These are phyloP conservation scores for Drosophila tristis DNA, from an alignment of 1,140 invertebrate species.

Conservation along the genomic window DNA sequence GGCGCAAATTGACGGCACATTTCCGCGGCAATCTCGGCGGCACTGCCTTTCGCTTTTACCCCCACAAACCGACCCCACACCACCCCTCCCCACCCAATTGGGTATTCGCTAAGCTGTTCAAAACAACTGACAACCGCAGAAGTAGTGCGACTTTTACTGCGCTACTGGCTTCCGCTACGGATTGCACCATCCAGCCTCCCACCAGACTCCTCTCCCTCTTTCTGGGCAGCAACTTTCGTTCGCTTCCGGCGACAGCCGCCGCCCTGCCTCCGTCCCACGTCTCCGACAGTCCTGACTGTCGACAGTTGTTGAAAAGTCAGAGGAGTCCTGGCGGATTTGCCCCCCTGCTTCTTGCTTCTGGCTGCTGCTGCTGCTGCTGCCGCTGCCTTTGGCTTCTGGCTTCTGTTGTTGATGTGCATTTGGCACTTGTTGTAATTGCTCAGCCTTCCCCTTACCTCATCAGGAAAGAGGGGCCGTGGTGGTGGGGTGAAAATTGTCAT, in stretches of 20 bases:
- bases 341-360: constrained; percentile 1
- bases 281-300: constrained; percentile 26
- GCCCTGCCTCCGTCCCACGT: too few relatives aligned
- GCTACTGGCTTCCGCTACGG: constrained; percentile 65
- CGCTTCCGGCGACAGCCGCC: constrained; percentile 79
- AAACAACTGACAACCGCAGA: constrained; percentile 81
- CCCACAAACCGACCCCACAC: too few relatives aligned
- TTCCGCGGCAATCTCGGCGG: constrained; percentile 60
- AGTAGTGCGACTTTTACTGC: constrained; percentile 82
- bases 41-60: not conserved
- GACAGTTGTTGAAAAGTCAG: constrained; percentile 78
- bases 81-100: not conserved
- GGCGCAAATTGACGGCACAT: constrained; percentile 77
- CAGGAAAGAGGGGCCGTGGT: constrained; percentile 18
- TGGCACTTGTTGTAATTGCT: constrained; percentile 81
- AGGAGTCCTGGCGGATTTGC: constrained; percentile 20
- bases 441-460: constrained; percentile 11
- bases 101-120: constrained; percentile 63
- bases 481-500: constrained; percentile 33
- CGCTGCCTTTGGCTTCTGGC: constrained; percentile 16
- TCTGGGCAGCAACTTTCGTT: constrained; percentile 59
- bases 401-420: constrained; percentile 79
- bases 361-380: not conserved
- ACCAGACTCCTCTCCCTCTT: constrained; percentile 15
- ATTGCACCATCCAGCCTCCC: constrained; percentile 8